phyloP scores from a whole-genome alignment of 2,113 vertebrate genomes.

The Sciurus niger region DNA sequence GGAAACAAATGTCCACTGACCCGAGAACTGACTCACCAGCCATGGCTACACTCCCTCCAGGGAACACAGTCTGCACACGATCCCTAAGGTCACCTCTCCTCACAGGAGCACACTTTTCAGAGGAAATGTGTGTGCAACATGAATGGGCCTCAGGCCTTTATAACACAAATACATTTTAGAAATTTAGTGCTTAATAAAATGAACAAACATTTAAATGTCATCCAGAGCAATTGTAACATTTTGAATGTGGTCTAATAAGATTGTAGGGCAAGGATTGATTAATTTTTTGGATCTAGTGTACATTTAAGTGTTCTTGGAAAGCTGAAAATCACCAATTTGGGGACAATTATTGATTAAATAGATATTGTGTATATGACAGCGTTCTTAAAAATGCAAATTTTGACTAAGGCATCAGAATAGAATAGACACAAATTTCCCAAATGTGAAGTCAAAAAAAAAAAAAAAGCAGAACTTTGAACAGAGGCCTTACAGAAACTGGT shows the following conservation, averaged over 20 bases:
- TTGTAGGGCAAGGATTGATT: not conserved
- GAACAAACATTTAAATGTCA: not conserved
- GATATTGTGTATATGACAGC: not conserved
- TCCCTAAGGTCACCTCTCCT: not conserved
- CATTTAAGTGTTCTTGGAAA: not conserved
- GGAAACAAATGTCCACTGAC: not conserved
- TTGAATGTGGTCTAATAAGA: not conserved
- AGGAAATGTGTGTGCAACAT: not conserved
- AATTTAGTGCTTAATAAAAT: not conserved
- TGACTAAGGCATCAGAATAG: not conserved
- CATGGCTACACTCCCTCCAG: not conserved
- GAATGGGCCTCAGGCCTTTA: not conserved
- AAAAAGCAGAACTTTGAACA: not conserved
- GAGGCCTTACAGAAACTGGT: not conserved
- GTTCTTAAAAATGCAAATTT: not conserved
- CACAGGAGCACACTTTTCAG: not conserved
- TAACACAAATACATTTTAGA: not conserved
- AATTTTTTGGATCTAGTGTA: not conserved
- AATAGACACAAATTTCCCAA: not conserved
- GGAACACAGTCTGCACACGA: rapidly evolving
- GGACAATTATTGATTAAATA: not conserved
- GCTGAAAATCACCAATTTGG: not conserved
- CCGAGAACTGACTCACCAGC: not conserved
- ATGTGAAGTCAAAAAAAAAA: not conserved
- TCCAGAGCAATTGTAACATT: not conserved